Percentiles rank a stretch among this genome's conserved stretches.
These are phyloP conservation scores for Monodelphis domestica DNA, from an alignment of 2,797 vertebrate genomes.

Conservation along the genomic window DNA sequence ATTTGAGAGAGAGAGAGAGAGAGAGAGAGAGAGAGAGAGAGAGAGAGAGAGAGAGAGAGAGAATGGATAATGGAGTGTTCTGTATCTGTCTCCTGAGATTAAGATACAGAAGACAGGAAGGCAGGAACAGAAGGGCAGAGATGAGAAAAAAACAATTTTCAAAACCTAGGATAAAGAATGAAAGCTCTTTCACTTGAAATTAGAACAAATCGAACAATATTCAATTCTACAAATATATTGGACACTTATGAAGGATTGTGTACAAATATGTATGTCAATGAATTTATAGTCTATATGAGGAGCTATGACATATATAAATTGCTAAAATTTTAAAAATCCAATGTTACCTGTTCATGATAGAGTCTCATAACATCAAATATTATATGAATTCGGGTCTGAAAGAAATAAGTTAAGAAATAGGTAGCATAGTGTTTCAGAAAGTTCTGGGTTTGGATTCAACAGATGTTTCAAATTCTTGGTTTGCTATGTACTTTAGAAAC, in stretches of 20 bases:
- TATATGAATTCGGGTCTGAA: too few relatives aligned
- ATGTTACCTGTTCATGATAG: too few relatives aligned
- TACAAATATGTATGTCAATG: too few relatives aligned
- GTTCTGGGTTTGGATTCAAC: too few relatives aligned
- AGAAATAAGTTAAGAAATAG: too few relatives aligned
- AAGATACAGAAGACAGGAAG: too few relatives aligned
- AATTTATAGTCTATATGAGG: not conserved
- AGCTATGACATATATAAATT: not conserved
- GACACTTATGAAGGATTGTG: not conserved
- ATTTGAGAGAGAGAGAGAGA: not conserved
- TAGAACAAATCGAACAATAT: not conserved
- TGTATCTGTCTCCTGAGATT: not conserved
- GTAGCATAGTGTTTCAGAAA: too few relatives aligned
- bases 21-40: not conserved
- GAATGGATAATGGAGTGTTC: not conserved
- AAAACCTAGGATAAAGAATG: not conserved
- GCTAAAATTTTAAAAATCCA: too few relatives aligned
- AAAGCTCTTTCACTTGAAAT: not conserved
- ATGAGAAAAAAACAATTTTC: not conserved
- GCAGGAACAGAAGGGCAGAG: too few relatives aligned
- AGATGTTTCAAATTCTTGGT: too few relatives aligned
- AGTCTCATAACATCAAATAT: too few relatives aligned
- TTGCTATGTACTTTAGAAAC: too few relatives aligned
- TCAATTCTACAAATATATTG: slow-evolving; percentile 6
- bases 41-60: not conserved